phyloP scores from a whole-genome alignment of 2,797 vertebrate species.

The Poeciliopsis presidionis region DNA sequence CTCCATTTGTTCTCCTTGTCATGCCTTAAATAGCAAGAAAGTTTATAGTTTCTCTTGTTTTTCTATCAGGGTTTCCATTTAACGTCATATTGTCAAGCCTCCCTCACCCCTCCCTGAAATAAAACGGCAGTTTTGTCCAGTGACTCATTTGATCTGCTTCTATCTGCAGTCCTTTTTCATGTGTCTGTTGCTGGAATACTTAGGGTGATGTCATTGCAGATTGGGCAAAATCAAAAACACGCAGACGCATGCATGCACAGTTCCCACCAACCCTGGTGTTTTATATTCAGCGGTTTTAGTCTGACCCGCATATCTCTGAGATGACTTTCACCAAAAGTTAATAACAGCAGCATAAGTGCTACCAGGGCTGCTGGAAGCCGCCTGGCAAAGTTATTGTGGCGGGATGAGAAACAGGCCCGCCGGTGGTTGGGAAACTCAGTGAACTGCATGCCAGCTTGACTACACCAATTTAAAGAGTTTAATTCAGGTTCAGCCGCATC shows the following conservation, averaged over 20 bases:
- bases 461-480: slow-evolving; percentile 66
- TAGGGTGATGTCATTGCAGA: slow-evolving; percentile 62
- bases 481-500: slow-evolving; percentile 60
- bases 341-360: slow-evolving; percentile 73
- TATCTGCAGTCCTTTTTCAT: slow-evolving; percentile 22
- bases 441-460: slow-evolving; percentile 72
- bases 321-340: slow-evolving; percentile 74
- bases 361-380: slow-evolving; percentile 67
- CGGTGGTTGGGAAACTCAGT: slow-evolving; percentile 67
- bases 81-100: slow-evolving; percentile 10
- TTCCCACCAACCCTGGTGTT: slow-evolving; percentile 54
- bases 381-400: slow-evolving; percentile 72
- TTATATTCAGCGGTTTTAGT: slow-evolving; percentile 68
- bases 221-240: slow-evolving; percentile 32
- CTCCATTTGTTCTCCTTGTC: slow-evolving; percentile 58
- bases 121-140: slow-evolving; percentile 21
- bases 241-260: slow-evolving; percentile 30
- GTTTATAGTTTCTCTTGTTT: slow-evolving; percentile 24
- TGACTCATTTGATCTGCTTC: slow-evolving; percentile 25
- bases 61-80: slow-evolving; percentile 25
- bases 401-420: slow-evolving; percentile 73
- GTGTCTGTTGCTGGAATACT: slow-evolving; percentile 18
- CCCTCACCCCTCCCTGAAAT: background rate
- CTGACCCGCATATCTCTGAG: slow-evolving; percentile 77
- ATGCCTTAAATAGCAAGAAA: slow-evolving; percentile 35